These are phyloP conservation scores for Orius laevigatus DNA, from an alignment of 1,140 invertebrate species.

Conservation along the genomic window DNA sequence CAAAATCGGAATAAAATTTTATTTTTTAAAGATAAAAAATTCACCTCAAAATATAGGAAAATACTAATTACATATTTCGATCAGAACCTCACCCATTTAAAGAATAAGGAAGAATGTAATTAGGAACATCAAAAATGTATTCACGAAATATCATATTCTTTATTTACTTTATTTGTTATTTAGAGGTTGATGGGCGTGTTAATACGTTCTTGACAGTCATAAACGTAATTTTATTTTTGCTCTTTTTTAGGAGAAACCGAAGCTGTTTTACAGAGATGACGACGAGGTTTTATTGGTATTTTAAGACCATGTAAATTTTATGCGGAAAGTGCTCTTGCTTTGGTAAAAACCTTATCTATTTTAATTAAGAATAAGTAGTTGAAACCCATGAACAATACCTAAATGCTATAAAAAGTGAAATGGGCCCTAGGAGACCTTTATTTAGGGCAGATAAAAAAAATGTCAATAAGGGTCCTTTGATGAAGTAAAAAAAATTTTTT, in stretches of 20 bases:
- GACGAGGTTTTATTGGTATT: constrained; percentile 59
- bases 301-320: constrained; percentile 65
- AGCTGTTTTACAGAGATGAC: constrained; percentile 32
- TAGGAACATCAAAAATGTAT: too few relatives aligned
- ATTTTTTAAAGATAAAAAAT: neutral
- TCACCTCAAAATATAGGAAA: too few relatives aligned
- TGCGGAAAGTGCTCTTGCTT: constrained; percentile 43
- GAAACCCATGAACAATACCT: neutral
- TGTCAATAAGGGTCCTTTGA: neutral
- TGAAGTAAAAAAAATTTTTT: too few relatives aligned
- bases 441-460: neutral
- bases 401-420: neutral
- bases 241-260: constrained; percentile 20
- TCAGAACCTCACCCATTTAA: too few relatives aligned
- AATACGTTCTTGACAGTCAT: neutral
- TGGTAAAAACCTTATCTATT: neutral
- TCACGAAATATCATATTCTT: too few relatives aligned
- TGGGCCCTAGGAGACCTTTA: neutral
- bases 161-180: too few relatives aligned
- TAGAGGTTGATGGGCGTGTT: too few relatives aligned
- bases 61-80: too few relatives aligned
- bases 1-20: too few relatives aligned
- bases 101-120: too few relatives aligned
- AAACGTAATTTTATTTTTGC: neutral
- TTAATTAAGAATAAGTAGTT: neutral